Conservation (phyloP, 2,888 invertebrate species). For the Ceramica pisi region DNA sequence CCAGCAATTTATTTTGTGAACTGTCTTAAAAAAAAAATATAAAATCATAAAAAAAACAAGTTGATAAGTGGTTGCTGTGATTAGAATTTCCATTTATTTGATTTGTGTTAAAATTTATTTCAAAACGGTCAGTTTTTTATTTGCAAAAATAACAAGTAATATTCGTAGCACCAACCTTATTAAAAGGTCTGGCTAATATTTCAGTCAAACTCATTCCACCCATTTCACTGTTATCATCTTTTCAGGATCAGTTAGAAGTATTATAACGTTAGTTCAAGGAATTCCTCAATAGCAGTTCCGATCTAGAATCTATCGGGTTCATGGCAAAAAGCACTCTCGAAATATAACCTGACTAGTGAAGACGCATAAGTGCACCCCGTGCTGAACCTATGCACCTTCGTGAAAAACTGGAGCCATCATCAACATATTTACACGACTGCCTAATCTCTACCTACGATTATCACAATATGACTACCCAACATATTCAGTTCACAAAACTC, state of each 20-base stretch:
- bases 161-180: not conserved
- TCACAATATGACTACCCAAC: not conserved
- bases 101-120: constrained; percentile 4
- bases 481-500: not conserved
- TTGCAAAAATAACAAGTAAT: not conserved
- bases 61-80: not conserved
- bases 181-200: not conserved
- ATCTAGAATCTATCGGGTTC: too few species aligned
- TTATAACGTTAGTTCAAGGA: too few species aligned
- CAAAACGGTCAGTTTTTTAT: not conserved
- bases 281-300: too few species aligned
- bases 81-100: not conserved
- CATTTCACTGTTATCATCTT: too few species aligned
- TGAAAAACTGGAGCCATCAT: too few species aligned
- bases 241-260: too few species aligned
- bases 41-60: not conserved
- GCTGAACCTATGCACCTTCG: too few species aligned
- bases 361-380: too few species aligned
- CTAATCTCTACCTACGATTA: not conserved
- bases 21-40: not conserved
- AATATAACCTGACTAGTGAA: too few species aligned
- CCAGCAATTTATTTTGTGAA: too few species aligned
- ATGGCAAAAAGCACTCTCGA: too few species aligned
- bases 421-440: not conserved
- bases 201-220: too few species aligned